Base-by-base conservation (phyloP, 2,113 vertebrate genomes). In the Odontesthes bonariensis region DNA sequence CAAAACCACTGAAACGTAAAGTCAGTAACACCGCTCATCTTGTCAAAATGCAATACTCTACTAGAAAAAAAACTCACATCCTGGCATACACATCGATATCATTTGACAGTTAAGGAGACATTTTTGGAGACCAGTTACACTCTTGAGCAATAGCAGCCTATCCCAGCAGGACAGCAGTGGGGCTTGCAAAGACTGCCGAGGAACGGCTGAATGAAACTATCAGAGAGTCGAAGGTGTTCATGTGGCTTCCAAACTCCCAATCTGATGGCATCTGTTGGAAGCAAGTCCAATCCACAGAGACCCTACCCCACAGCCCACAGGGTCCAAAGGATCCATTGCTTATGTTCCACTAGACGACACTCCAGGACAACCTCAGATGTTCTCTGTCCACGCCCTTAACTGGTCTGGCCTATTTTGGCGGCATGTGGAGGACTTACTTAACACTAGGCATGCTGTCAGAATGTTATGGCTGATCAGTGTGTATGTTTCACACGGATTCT, bases 401-500 rank as follows among this genome's bases (percentile, higher is more conserved):
- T 38, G 35, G 17, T n/a, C 46, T 47, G 46, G 16, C 16, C 46
- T 49, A 13, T 49, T 49, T 47, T 47, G 46, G 46, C 46, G 16
- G 17, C 6, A 19, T 47, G 46, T 16, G 6, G 6, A 47, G 17
- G 46, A 19, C 46, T 7, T 19, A 7, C 46, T 47, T 17, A 47
- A 19, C 17, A 17, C 4, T 47, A 6, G 17, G 2, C 3, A 47
- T 12, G 46, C 5, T 5, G 44, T 17, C 16, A 49, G 2, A 19
- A n/a, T 49, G 17, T 19, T n/a, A 49, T 6, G 17, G 46, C 17
- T 49, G 46, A 52, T 17, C 33, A 49, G 31, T 5, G 3, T 47
- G 52, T 77, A 58, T 51, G 9, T 60, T 57, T 58, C 42, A 40
- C 33, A 42, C 60, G 17, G n/a, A 73, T 47, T 69, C 13, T 58